A percentile compares a stretch with the other conserved stretches of the same genome.
phyloP scores from a whole-genome alignment of 2,113 vertebrate genomes.

The Columbina picui region DNA sequence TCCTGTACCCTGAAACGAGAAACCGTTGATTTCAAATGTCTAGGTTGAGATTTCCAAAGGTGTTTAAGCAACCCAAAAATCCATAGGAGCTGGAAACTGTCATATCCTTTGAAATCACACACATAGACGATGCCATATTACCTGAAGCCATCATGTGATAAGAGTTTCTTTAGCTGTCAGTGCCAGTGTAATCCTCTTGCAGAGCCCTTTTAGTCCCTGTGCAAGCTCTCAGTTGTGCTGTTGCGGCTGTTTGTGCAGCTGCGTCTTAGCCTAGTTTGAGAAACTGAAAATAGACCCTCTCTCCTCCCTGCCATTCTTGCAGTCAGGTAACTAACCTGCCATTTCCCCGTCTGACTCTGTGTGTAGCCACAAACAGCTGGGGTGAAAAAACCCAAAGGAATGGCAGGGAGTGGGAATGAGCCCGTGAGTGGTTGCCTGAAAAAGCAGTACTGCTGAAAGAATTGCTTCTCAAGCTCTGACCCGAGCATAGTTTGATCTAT shows the following conservation, averaged over 20 bases:
- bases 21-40: neutral
- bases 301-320: neutral
- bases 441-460: neutral
- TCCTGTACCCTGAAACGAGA: neutral
- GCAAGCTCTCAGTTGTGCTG: neutral
- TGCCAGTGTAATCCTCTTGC: neutral
- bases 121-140: neutral
- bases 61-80: neutral
- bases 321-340: neutral
- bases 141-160: neutral
- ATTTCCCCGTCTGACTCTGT: neutral
- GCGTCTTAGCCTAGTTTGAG: neutral
- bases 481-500: neutral
- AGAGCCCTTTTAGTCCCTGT: neutral
- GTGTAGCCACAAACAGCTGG: neutral
- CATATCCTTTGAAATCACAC: neutral
- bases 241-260: constrained; percentile 22
- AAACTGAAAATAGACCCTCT: neutral
- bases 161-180: neutral
- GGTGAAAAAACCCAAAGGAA: neutral
- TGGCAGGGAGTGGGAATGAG: neutral
- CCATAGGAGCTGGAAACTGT: neutral
- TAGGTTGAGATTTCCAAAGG: neutral
- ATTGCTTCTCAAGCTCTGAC: neutral
- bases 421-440: neutral